Evolutionary conservation across 2,888 invertebrate species (phyloP).

Genomic region (Polydesmus complanatus): DNA sequence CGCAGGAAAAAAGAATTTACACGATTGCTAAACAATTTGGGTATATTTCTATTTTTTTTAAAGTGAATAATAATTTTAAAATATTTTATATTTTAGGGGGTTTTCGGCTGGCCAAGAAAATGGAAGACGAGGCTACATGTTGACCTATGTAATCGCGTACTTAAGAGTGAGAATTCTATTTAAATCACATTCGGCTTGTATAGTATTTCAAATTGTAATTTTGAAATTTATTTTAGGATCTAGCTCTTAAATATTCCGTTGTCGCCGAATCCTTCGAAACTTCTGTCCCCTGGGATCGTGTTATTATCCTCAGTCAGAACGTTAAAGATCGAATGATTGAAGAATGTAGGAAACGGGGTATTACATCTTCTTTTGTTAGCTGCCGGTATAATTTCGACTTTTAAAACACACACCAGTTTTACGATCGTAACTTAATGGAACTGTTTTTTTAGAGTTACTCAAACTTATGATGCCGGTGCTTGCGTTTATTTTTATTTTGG

Average conservation of each 20-base stretch:
- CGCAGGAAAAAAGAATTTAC: constrained; percentile 63
- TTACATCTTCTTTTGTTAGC: constrained; percentile 7
- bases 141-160: constrained; percentile 97
- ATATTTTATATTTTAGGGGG: constrained; percentile 39
- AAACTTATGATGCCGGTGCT: constrained; percentile 93
- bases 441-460: constrained; percentile 51
- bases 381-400: constrained; percentile 11
- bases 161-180: constrained; percentile 72
- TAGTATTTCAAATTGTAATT: neutral
- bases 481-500: constrained; percentile 93
- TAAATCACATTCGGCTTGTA: neutral
- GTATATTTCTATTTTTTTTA: constrained; percentile 24
- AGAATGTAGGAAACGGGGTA: constrained; percentile 36
- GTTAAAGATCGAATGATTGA: constrained; percentile 65
- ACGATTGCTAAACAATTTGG: constrained; percentile 57
- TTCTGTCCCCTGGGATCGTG: constrained; percentile 88
- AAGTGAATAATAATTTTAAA: neutral
- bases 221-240: constrained; percentile 48
- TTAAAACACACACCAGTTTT: no score
- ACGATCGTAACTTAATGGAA: neutral
- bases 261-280: constrained; percentile 98
- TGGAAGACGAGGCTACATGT: constrained; percentile 85
- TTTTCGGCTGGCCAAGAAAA: constrained; percentile 83
- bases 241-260: constrained; percentile 71
- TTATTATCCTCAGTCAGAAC: constrained; percentile 65